Base-by-base conservation (phyloP, 2,888 invertebrate genomes). In the Cyclophora punctaria region DNA sequence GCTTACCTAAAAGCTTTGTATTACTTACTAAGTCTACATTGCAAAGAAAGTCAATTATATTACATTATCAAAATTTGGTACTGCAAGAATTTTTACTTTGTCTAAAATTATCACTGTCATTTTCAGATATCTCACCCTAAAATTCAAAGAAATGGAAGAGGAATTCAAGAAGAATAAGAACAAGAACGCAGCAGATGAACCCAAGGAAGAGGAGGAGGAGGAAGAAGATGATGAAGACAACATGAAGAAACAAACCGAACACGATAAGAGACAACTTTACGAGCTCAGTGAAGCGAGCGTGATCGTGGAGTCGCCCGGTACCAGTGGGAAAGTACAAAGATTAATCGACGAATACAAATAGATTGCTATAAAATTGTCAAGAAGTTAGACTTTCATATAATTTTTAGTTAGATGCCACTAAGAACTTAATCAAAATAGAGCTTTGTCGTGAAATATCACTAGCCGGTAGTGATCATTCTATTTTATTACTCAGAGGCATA, bases 141-240 rank as follows among this genome's bases (percentile, higher is more conserved):
- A 96, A 74, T 96, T 95, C 72, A 93, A 94, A 84, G 95, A 96
- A 80, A 94, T 95, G 93, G 95, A 96, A 78, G 94, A 94, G 59
- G 93, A 95, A 79, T 91, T 94, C 82, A 91, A 91, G 52, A 91
- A 92, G 67, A 93, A 94, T 60, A 91, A 92, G 59, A 91, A 90
- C 63, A 84, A 88, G 61, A 71, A 78, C 48, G 60, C 59, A 2
- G 55, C 50, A 0, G 73, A 81, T 50, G 78, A 81, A 3, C 64
- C 66, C 4, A 77, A 76, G 43, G 65, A 71, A 20, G 59, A 76
- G 52, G 75, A 79, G 56, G 66, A 63, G 50, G 66, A 63, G 51
- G 72, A 75, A 49, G 75, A 79, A 55, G 64, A 63, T 49, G 72
- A 73, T 50, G 51, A 48, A 41, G 48, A 46, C n/a, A 62, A 63